Conservation (phyloP, 2,113 vertebrate genomes). For the Peromyscus leucopus region DNA sequence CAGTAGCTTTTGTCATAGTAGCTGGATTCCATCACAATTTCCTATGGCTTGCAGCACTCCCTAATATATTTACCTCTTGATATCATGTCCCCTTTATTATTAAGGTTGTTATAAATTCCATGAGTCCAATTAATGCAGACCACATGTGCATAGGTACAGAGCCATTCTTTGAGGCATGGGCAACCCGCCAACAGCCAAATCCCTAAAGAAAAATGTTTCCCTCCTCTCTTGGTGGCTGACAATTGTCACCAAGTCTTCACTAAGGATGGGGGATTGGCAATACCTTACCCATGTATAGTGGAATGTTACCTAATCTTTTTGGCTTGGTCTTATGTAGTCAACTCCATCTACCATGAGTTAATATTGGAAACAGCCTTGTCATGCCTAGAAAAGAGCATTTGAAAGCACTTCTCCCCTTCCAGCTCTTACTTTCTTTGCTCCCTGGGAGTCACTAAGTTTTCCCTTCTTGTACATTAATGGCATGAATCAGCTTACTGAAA, state of each 20-base stretch:
- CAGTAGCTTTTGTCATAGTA: no score
- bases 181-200: background rate
- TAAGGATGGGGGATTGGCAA: background rate
- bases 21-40: no score
- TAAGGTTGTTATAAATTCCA: background rate
- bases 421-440: background rate
- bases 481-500: background rate
- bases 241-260: background rate
- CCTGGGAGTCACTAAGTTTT: background rate
- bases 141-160: background rate
- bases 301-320: background rate
- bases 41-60: background rate
- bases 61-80: background rate
- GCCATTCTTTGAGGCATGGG: background rate
- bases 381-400: background rate
- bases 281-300: background rate
- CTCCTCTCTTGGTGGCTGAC: background rate
- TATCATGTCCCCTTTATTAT: background rate
- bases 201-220: background rate
- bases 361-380: background rate
- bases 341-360: background rate
- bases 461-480: background rate
- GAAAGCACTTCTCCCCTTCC: no score
- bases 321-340: background rate
- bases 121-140: background rate